Conservation (phyloP, 1,140 invertebrate species). For the Aporrectodea caliginosa region DNA sequence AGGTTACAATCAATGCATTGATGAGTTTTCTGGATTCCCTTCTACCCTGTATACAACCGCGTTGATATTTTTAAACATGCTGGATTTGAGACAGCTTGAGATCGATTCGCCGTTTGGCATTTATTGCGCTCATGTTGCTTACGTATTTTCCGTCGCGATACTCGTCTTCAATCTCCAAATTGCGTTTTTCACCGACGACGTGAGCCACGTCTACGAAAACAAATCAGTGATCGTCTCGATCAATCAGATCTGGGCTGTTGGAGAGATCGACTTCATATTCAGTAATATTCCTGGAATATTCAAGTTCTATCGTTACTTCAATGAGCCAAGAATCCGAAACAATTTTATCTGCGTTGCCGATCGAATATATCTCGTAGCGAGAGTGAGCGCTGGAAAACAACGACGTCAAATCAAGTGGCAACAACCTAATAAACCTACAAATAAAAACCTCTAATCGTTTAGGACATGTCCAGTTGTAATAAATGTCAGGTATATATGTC, state of each 20-base stretch:
- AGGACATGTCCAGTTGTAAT: no score
- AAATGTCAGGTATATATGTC: no score
- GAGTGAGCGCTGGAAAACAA: background rate
- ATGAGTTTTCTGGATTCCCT: background rate
- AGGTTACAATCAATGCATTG: background rate
- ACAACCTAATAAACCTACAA: no score
- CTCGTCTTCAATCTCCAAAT: background rate
- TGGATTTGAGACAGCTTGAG: background rate
- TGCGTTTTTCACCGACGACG: background rate
- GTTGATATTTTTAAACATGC: background rate
- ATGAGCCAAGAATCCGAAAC: background rate
- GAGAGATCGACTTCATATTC: background rate
- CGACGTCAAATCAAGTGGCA: no score
- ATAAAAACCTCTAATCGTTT: no score
- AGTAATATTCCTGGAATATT: background rate
- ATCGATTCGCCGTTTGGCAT: background rate
- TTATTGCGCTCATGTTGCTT: background rate
- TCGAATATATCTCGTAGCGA: background rate
- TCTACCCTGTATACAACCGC: background rate
- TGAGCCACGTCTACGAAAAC: background rate
- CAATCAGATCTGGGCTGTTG: background rate
- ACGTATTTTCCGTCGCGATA: background rate
- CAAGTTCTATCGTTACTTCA: background rate
- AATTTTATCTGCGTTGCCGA: background rate
- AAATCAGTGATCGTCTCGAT: background rate